A percentile compares a stretch with the other conserved stretches of the same genome.
Evolutionary conservation across 1,140 invertebrate species (phyloP).

Genomic region (Subanguina moxae): DNA sequence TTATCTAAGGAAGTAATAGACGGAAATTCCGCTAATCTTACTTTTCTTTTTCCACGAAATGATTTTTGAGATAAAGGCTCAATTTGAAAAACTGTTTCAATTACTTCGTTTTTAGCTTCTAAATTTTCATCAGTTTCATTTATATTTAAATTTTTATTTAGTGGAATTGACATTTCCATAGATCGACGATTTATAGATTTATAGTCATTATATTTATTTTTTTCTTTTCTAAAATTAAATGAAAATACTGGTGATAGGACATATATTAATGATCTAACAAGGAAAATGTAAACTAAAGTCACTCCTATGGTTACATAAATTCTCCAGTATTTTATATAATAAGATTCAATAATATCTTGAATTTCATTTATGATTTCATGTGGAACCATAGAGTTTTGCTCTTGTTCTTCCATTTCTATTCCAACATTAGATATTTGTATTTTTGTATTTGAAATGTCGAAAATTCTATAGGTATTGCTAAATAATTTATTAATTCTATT

Average conservation of each 20-base stretch:
- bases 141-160: no score
- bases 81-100: no score
- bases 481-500: no score
- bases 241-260: slow-evolving; percentile 14
- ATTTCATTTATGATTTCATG: slow-evolving; percentile 37
- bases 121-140: no score
- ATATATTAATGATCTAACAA: slow-evolving; percentile 27
- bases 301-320: slow-evolving; percentile 39
- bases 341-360: slow-evolving; percentile 30
- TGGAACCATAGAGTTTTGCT: slow-evolving; percentile 22
- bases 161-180: no score
- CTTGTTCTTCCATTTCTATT: slow-evolving; percentile 17
- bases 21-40: slow-evolving; percentile 11
- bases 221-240: neutral
- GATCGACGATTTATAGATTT: no score
- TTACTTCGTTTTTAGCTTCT: no score
- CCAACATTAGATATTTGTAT: slow-evolving; percentile 29
- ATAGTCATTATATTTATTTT: neutral
- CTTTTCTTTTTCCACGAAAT: neutral
- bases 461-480: no score
- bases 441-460: slow-evolving; percentile 36
- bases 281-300: slow-evolving; percentile 31
- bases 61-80: no score
- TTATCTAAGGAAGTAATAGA: slow-evolving; percentile 27
- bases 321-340: slow-evolving; percentile 37